A percentile compares a stretch with the other conserved stretches of the same genome.
Evolutionary conservation across 2,797 vertebrate species (phyloP).

Genomic region (Dipus sagitta): DNA sequence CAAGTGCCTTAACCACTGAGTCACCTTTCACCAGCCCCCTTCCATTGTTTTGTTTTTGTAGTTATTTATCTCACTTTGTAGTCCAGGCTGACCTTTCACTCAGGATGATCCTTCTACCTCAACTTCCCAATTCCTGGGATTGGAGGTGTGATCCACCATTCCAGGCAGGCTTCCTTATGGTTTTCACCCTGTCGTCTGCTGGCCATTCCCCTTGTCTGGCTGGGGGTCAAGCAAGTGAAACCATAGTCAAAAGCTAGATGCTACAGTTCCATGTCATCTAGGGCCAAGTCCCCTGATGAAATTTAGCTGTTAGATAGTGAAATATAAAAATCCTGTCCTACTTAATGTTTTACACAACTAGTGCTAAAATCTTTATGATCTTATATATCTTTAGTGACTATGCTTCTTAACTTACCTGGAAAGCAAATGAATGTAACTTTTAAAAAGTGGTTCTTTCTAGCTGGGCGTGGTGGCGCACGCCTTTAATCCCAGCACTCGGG

Average conservation of each 20-base stretch:
- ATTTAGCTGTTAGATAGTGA: not conserved
- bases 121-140: too few relatives aligned
- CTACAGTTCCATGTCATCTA: not conserved
- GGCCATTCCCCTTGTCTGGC: not conserved
- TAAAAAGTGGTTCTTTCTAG: conserved; percentile 52
- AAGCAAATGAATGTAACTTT: conserved; percentile 70
- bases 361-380: conserved; percentile 23
- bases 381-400: not conserved
- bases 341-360: conserved; percentile 11
- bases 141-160: too few relatives aligned
- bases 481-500: too few relatives aligned
- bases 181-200: not conserved
- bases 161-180: too few relatives aligned
- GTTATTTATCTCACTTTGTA: too few relatives aligned
- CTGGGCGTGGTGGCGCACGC: too few relatives aligned
- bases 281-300: not conserved
- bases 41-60: too few relatives aligned
- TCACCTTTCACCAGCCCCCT: too few relatives aligned
- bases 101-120: too few relatives aligned
- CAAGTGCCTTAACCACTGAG: too few relatives aligned
- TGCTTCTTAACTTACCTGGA: conserved; percentile 7
- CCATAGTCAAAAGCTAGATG: not conserved
- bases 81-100: not conserved
- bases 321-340: not conserved
- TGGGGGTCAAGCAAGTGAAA: not conserved